These are phyloP conservation scores for Phaethon lepturus DNA, from an alignment of 2,113 vertebrate species.

Conservation along the genomic window DNA sequence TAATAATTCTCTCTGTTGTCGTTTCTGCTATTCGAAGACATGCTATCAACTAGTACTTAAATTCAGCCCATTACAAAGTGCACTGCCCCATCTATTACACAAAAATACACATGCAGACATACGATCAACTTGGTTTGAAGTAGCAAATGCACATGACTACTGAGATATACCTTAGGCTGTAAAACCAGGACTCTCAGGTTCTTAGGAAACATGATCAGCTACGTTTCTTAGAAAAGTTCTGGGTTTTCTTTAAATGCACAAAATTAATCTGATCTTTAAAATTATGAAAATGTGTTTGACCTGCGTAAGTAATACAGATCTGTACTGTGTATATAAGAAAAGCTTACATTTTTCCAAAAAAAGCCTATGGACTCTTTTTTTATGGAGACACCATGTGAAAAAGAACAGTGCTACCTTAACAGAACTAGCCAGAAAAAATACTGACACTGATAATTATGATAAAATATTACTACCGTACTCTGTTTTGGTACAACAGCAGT, in stretches of 20 bases:
- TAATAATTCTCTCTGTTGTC: background rate
- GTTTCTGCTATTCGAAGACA: background rate
- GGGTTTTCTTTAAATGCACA: background rate
- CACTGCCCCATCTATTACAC: background rate
- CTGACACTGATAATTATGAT: constrained; percentile 62
- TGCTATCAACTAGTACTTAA: background rate
- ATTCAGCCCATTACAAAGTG: background rate
- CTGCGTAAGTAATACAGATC: background rate
- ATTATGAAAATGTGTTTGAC: background rate
- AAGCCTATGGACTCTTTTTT: constrained; percentile 3
- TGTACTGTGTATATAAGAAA: background rate
- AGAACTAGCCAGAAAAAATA: constrained; percentile 53
- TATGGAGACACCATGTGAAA: constrained; percentile 28
- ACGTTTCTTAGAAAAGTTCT: background rate
- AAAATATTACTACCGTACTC: constrained; percentile 72
- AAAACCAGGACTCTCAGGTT: background rate
- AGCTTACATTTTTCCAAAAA: background rate
- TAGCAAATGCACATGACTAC: background rate
- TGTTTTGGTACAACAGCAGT: constrained; percentile 57
- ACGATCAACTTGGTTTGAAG: background rate
- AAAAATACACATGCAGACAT: background rate
- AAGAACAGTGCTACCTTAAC: constrained; percentile 49
- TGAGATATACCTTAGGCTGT: background rate
- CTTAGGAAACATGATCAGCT: background rate
- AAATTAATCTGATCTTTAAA: background rate